phyloP scores from a whole-genome alignment of 2,797 vertebrate genomes.

The Syngnathus rostellatus region DNA sequence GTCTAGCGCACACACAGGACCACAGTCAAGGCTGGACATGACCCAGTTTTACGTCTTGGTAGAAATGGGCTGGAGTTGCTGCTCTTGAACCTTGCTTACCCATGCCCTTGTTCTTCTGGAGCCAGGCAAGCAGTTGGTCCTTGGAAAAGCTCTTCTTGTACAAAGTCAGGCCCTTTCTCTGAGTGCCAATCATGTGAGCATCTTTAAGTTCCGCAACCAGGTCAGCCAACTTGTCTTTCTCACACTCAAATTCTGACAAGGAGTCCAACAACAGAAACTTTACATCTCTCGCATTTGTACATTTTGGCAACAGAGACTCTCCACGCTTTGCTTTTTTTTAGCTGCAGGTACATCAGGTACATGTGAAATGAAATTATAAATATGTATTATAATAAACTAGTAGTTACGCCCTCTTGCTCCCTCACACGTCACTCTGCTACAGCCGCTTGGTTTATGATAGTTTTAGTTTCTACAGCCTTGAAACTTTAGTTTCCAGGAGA shows the following conservation, averaged over 20 bases:
- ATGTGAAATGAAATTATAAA: too few relatives aligned
- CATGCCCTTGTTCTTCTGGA: slow-evolving; percentile 54
- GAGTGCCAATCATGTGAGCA: slow-evolving; percentile 53
- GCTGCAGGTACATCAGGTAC: too few relatives aligned
- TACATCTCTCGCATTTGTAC: not conserved
- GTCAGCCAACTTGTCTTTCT: slow-evolving; percentile 60
- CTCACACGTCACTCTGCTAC: too few relatives aligned
- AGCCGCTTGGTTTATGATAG: too few relatives aligned
- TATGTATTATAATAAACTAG: too few relatives aligned
- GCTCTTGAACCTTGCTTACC: slow-evolving; percentile 46
- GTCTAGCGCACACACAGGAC: slow-evolving; percentile 44
- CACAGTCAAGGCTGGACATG: slow-evolving; percentile 22
- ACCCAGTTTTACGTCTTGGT: not conserved
- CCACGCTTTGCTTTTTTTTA: too few relatives aligned
- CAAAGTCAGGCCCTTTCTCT: slow-evolving; percentile 54
- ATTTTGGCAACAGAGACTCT: too few relatives aligned
- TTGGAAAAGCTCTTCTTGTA: slow-evolving; percentile 65
- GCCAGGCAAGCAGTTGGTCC: slow-evolving; percentile 60
- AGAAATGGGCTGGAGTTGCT: not conserved
- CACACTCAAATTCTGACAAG: slow-evolving; percentile 57
- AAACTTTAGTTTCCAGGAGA: not conserved
- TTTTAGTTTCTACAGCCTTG: not conserved
- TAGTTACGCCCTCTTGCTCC: too few relatives aligned
- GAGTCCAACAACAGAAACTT: not conserved
- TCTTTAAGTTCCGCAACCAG: slow-evolving; percentile 60